Evolutionary conservation across 2,888 invertebrate genomes (phyloP).

Genomic region (Tiphia femorata): DNA sequence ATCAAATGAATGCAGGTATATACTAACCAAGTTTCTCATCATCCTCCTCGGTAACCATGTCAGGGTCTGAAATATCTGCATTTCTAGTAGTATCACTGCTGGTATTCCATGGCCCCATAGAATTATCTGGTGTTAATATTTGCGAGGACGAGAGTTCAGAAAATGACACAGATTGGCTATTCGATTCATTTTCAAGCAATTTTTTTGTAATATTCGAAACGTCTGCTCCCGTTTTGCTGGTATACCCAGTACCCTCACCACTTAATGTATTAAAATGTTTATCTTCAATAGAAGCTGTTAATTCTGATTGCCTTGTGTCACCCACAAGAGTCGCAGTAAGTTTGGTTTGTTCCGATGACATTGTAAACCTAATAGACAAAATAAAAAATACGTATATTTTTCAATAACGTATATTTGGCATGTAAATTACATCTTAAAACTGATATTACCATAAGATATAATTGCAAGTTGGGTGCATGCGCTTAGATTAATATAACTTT

Average conservation of each 20-base stretch:
- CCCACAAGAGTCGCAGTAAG: conserved; percentile 7
- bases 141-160: neutral
- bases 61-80: neutral
- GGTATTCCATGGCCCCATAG: conserved; percentile 7
- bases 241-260: conserved; percentile 17
- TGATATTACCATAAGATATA: no score
- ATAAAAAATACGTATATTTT: neutral
- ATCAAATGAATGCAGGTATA: neutral
- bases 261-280: conserved; percentile 28
- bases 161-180: neutral
- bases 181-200: conserved; percentile 31
- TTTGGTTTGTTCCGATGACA: conserved; percentile 27
- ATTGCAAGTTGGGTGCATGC: no score
- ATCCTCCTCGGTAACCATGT: neutral
- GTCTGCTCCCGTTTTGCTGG: neutral
- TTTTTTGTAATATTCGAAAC: conserved; percentile 17
- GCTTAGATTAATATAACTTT: no score
- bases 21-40: neutral
- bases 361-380: conserved; percentile 20
- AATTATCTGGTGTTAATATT: no score
- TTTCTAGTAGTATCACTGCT: neutral
- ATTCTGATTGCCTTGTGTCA: conserved; percentile 8
- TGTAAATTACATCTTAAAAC: no score
- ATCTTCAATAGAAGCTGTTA: conserved; percentile 23
- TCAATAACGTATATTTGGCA: no score